Percentiles rank a stretch among this genome's conserved stretches.
These are phyloP conservation scores for Pristionchus japonicus DNA, from an alignment of 2,888 invertebrate genomes.

Conservation along the genomic window DNA sequence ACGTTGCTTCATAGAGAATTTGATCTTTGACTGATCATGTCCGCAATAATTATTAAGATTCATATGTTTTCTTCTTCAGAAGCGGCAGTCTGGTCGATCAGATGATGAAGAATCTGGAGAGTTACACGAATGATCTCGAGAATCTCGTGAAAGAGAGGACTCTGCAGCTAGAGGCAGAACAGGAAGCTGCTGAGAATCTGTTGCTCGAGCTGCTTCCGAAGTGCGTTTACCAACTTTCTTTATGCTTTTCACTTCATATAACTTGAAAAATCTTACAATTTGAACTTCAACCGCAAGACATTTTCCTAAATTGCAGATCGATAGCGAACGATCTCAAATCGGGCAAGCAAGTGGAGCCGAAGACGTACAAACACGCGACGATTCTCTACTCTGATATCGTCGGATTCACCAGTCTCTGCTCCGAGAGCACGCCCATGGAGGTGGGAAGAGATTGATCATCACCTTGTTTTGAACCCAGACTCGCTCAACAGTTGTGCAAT, in stretches of 20 bases:
- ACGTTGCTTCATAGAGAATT: too few species aligned
- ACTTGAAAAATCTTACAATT: too few species aligned
- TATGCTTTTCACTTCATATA: too few species aligned
- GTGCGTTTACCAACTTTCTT: slow-evolving; percentile 47
- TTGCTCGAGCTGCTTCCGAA: slow-evolving; percentile 68
- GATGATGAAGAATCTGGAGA: slow-evolving; percentile 69
- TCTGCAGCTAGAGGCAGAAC: slow-evolving; percentile 64
- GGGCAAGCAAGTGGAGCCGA: slow-evolving; percentile 62
- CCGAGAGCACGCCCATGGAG: slow-evolving; percentile 71
- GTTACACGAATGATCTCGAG: slow-evolving; percentile 68
- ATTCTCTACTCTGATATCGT: slow-evolving; percentile 74
- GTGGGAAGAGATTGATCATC: not conserved
- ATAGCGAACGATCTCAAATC: slow-evolving; percentile 67
- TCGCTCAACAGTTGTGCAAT: too few species aligned
- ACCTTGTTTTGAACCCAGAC: too few species aligned
- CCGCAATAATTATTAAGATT: too few species aligned
- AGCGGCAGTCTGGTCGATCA: slow-evolving; percentile 72
- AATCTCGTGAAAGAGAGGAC: slow-evolving; percentile 65
- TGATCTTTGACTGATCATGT: too few species aligned
- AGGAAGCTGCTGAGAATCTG: slow-evolving; percentile 64
- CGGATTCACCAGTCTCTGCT: slow-evolving; percentile 73
- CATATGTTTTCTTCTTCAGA: slow-evolving; percentile 48
- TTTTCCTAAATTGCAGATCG: slow-evolving; percentile 53
- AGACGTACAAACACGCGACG: slow-evolving; percentile 65
- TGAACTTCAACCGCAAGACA: not conserved